These are phyloP conservation scores for Oopsacas minuta DNA, from an alignment of 37 sponge, comb jelly and placozoan genomes.

Conservation along the genomic window DNA sequence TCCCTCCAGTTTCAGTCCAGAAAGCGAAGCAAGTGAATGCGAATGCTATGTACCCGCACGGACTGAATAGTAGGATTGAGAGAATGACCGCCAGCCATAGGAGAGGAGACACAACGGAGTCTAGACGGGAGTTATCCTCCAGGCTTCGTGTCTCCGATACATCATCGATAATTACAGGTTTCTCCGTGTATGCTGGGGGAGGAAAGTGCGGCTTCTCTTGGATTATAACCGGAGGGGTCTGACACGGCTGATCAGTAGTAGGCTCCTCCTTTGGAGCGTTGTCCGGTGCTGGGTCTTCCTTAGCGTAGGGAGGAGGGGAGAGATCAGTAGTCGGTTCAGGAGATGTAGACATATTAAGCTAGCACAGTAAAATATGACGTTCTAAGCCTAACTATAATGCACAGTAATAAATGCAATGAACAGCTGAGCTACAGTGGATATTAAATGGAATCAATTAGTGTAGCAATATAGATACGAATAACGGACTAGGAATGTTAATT, in stretches of 20 bases:
- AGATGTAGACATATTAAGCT: background rate
- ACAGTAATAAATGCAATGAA: no score
- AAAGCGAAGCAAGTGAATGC: conserved; percentile 8
- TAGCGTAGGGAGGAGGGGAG: background rate
- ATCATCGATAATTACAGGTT: background rate
- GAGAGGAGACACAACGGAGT: background rate
- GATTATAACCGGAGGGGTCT: background rate
- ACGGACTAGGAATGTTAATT: no score
- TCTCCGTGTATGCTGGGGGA: conserved; percentile 3
- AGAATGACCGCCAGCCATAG: background rate
- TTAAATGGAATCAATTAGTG: no score
- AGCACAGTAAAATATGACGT: no score
- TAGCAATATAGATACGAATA: no score
- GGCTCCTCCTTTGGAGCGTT: background rate
- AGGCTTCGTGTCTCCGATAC: background rate
- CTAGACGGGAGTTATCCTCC: background rate
- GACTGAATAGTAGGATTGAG: background rate
- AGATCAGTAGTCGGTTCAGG: background rate
- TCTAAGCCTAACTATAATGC: no score
- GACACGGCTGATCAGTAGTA: background rate
- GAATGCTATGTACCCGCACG: background rate
- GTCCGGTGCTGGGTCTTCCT: background rate
- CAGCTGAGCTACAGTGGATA: no score
- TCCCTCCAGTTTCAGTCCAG: conserved; percentile 3
- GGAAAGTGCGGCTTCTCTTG: background rate